Conservation (phyloP, 2,113 vertebrate species). For the Pseudopipra pipra region DNA sequence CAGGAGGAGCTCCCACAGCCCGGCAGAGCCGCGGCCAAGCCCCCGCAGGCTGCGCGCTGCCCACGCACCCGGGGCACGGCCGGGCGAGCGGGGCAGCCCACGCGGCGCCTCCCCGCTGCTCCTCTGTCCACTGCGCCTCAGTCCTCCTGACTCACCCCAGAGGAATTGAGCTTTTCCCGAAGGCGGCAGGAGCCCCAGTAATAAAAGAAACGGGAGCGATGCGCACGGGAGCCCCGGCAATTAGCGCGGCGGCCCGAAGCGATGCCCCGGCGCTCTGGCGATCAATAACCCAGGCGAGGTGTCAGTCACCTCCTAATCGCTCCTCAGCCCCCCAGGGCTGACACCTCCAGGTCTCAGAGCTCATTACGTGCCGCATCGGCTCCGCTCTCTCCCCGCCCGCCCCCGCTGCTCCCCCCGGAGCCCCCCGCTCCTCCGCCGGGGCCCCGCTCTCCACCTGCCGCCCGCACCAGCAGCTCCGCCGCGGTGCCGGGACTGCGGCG, state of each 20-base stretch:
- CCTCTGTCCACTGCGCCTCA: background rate
- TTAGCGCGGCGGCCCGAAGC: background rate
- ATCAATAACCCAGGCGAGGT: slow-evolving; percentile 23
- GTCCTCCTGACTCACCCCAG: slow-evolving; percentile 17
- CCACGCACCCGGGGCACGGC: background rate
- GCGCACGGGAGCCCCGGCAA: background rate
- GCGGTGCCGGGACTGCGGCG: too few relatives aligned
- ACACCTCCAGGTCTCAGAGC: background rate
- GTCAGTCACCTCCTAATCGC: slow-evolving; percentile 35
- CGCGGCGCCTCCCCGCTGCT: background rate
- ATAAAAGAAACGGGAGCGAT: background rate
- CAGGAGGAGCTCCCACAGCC: background rate
- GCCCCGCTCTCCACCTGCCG: too few relatives aligned
- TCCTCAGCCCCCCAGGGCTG: background rate
- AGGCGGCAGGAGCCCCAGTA: background rate
- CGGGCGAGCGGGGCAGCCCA: background rate
- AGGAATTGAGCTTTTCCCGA: background rate
- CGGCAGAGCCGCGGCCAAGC: background rate
- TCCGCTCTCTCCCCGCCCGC: background rate
- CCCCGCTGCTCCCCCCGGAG: too few relatives aligned
- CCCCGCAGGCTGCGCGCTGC: background rate
- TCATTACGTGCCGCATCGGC: background rate
- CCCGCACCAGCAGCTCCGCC: too few relatives aligned
- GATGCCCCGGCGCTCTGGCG: background rate
- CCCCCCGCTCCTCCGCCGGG: too few relatives aligned